A percentile compares a stretch with the other conserved stretches of the same genome.
Conservation (phyloP, 2,888 invertebrate species). For the Drosophila anceps region DNA sequence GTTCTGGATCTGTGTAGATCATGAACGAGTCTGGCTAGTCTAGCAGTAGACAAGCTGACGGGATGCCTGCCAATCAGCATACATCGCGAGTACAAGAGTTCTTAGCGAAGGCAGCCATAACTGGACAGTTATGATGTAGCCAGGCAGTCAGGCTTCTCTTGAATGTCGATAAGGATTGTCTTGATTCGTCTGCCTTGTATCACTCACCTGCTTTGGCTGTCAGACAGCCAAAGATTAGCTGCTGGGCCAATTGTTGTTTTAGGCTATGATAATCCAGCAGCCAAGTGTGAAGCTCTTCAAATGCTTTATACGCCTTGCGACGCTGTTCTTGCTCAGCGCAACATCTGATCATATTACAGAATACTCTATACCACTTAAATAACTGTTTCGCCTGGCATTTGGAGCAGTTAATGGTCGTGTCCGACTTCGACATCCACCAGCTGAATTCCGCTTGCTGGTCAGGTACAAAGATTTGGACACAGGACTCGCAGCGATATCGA, state of each 20-base stretch:
- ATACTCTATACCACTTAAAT: slow-evolving; percentile 46
- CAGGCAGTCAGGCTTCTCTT: too few relatives aligned
- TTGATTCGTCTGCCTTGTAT: not conserved
- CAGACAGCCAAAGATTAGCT: slow-evolving; percentile 47
- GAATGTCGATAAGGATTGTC: too few relatives aligned
- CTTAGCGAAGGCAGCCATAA: too few relatives aligned
- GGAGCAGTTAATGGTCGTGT: slow-evolving; percentile 49
- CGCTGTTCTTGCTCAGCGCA: slow-evolving; percentile 24
- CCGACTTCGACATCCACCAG: slow-evolving; percentile 70
- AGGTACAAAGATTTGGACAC: slow-evolving; percentile 64
- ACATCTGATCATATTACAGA: slow-evolving; percentile 28
- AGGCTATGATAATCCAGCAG: slow-evolving; percentile 64
- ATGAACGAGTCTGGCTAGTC: too few relatives aligned
- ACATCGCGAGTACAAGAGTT: too few relatives aligned
- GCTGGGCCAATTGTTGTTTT: slow-evolving; percentile 48
- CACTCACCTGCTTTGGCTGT: slow-evolving; percentile 46
- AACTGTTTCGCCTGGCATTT: slow-evolving; percentile 57
- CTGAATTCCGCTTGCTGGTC: slow-evolving; percentile 23
- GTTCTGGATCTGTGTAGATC: too few relatives aligned
- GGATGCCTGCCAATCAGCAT: too few relatives aligned
- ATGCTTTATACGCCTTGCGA: slow-evolving; percentile 49
- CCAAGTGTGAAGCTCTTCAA: slow-evolving; percentile 38
- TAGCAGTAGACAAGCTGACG: too few relatives aligned
- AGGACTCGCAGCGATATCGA: slow-evolving; percentile 77
- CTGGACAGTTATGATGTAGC: too few relatives aligned